Evolutionary conservation across 2,888 invertebrate genomes (phyloP), one percentile per base, ranked within the genome.

Genomic region (Galerucella pusilla): DNA sequence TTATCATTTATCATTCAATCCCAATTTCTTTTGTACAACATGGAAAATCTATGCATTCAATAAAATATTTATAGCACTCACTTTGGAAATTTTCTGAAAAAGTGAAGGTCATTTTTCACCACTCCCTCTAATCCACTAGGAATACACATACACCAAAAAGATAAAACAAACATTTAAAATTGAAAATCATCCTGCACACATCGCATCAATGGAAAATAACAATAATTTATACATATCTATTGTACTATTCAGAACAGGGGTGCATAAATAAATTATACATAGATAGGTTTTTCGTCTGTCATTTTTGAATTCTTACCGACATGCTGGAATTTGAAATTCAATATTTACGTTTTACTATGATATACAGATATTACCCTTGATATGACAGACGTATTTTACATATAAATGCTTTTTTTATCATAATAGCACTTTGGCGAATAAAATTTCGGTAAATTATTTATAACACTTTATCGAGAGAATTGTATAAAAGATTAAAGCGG

Each of bases 261-360:
- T 82, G 82, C 80, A 82, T 81, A 81, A 80, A 81, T 83, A 83
- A 83, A 82, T 83, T 81, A 81, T 81, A 80, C 80, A 72, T 72
- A 66, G 66, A 72, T 72, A 72, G 71, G 57, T 71, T 57, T 71
- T 70, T 64, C 35, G 7, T 16, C 54, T 25, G 25, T 63, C n/a
- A 25, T 71, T 63, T 63, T 20, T 16, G 49, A 52, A 28, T 54
- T 59, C 65, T 71, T 71, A 65, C 65, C 45, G 35, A n/a, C 54
- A 42, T 45, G 45, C 57, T 20, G 64, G 63, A 63, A 63, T 42
- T 63, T 10, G 42, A 64, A 65, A 57, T 71, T 65, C 65, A 71
- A 71, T 71, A 71, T 71, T 71, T 59, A 71, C 65, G 65, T 64
- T 57, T 64, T 65, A 57, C 35, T 54, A 65, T 65, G 71, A 71